Conservation (phyloP, 2,888 invertebrate species). For the Drosophila maculinotata region DNA sequence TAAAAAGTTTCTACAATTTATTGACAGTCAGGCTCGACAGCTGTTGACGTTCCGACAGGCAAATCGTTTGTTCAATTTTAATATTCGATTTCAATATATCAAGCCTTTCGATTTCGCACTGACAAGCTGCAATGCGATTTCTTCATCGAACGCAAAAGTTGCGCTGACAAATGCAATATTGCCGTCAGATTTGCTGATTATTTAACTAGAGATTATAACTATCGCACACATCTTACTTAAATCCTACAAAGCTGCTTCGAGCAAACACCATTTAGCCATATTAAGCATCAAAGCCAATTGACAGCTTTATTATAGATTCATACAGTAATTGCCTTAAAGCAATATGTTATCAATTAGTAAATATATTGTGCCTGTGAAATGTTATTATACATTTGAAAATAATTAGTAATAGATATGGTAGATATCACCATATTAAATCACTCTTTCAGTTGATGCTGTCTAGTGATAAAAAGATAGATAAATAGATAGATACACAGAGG, state of each 20-base stretch:
- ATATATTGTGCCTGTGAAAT: no score
- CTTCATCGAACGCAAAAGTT: conserved; percentile 10
- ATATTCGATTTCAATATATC: conserved; percentile 49
- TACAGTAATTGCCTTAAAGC: no score
- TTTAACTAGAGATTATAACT: background rate
- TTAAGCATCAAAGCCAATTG: background rate
- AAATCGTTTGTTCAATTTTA: conserved; percentile 35
- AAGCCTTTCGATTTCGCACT: conserved; percentile 25
- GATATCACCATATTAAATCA: background rate
- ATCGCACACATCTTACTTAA: background rate
- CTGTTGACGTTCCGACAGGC: conserved; percentile 18
- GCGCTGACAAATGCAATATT: conserved; percentile 10
- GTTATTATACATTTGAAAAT: no score
- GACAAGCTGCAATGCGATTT: conserved; percentile 25
- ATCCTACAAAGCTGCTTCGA: background rate
- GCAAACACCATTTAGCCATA: background rate
- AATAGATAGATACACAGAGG: conserved; percentile 13
- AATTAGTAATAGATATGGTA: background rate
- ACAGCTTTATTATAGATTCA: no score
- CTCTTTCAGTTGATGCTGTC: background rate
- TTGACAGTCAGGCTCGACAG: conserved; percentile 16
- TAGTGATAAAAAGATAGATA: background rate
- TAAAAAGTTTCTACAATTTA: conserved; percentile 16
- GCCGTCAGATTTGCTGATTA: background rate
- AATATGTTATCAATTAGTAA: no score